Percentiles rank a stretch among this genome's conserved stretches.
Evolutionary conservation across 2,888 invertebrate genomes (phyloP).

Genomic region (Acleris cristana): DNA sequence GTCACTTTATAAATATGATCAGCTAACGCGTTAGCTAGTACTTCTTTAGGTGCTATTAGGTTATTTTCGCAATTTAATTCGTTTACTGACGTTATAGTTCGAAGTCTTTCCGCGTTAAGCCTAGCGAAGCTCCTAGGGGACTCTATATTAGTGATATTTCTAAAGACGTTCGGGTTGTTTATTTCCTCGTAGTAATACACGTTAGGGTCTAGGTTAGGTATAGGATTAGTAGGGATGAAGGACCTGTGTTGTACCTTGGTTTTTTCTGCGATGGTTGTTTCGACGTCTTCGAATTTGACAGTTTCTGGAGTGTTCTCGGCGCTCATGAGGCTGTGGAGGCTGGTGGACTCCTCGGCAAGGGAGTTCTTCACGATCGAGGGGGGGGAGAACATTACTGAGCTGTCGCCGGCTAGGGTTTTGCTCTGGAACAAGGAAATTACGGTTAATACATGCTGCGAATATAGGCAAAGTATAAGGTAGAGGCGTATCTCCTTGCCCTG

Average conservation of each 20-base stretch:
- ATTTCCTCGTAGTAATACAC: slow-evolving; percentile 51
- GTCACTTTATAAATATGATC: slow-evolving; percentile 82
- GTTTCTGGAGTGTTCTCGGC: slow-evolving; percentile 72
- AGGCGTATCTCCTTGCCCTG: too few relatives aligned
- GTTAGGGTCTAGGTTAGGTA: slow-evolving; percentile 55
- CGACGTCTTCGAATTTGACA: slow-evolving; percentile 68
- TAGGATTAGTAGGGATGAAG: slow-evolving; percentile 73
- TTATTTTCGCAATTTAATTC: slow-evolving; percentile 62
- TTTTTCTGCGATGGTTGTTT: slow-evolving; percentile 69
- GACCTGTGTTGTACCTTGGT: slow-evolving; percentile 83
- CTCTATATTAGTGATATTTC: slow-evolving; percentile 70
- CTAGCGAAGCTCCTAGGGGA: slow-evolving; percentile 71
- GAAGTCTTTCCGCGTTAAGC: slow-evolving; percentile 73
- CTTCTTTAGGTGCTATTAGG: slow-evolving; percentile 76
- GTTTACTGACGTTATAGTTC: slow-evolving; percentile 65
- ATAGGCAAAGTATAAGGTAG: neutral
- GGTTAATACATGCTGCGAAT: neutral
- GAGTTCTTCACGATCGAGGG: slow-evolving; percentile 94
- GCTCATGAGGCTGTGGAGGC: slow-evolving; percentile 81
- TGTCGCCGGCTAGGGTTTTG: slow-evolving; percentile 91
- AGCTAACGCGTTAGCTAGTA: slow-evolving; percentile 72
- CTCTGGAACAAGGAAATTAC: slow-evolving; percentile 86
- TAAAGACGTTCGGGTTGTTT: slow-evolving; percentile 54
- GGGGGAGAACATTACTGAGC: slow-evolving; percentile 92
- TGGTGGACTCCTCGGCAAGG: slow-evolving; percentile 86